A percentile compares a stretch with the other conserved stretches of the same genome.
Conservation (phyloP, 2,113 vertebrate genomes). For the Sigmodon hispidus region DNA sequence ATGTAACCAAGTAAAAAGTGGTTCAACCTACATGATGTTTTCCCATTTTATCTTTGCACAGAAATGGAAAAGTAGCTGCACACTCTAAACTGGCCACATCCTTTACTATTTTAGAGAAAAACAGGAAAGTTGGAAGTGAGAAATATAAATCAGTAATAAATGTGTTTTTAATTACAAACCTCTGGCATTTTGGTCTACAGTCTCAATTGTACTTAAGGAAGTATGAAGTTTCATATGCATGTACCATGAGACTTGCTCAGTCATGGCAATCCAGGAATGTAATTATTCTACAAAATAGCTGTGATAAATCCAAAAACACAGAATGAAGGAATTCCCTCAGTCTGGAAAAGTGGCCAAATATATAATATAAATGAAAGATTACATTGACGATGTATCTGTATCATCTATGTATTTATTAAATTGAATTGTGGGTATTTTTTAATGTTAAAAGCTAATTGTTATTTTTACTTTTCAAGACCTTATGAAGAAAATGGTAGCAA, state of each 20-base stretch:
- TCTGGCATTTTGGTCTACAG: not conserved
- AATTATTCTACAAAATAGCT: not conserved
- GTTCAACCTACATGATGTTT: not conserved
- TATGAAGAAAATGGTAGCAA: not conserved
- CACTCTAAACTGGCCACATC: not conserved
- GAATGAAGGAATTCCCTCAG: not conserved
- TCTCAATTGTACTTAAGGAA: not conserved
- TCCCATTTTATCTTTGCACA: not conserved
- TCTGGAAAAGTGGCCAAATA: not conserved
- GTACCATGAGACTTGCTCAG: not conserved
- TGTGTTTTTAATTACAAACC: not conserved
- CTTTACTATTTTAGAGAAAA: not conserved
- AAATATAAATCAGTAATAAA: not conserved
- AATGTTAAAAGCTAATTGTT: not conserved
- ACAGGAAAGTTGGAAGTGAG: not conserved
- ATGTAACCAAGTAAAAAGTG: not conserved
- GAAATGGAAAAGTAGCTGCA: not conserved
- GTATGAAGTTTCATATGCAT: no score
- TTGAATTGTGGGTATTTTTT: not conserved
- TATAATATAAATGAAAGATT: not conserved
- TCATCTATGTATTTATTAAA: not conserved
- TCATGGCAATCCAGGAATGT: not conserved
- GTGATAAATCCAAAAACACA: not conserved
- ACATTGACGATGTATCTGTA: not conserved
- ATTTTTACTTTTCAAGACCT: conserved; percentile 2